These are phyloP conservation scores for Eristalis tenax DNA, from an alignment of 2,888 invertebrate genomes.

Conservation along the genomic window DNA sequence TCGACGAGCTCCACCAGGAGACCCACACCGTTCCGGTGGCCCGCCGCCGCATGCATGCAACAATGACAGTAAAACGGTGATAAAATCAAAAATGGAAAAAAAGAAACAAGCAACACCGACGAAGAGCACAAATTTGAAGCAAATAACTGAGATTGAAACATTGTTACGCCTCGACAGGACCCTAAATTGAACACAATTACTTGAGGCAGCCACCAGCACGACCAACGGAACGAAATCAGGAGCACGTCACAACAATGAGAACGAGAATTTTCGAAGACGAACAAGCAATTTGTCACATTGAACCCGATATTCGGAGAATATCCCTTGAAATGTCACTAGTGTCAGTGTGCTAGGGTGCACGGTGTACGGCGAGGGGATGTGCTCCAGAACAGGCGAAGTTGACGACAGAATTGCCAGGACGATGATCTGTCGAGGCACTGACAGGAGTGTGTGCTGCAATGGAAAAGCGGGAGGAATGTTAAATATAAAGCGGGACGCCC, in stretches of 20 bases:
- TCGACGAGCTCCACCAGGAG: not conserved
- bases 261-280: conserved; percentile 50
- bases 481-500: conserved; percentile 24
- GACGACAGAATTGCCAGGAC: conserved; percentile 36
- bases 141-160: conserved; percentile 1
- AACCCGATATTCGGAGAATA: conserved; percentile 59
- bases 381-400: conserved; percentile 23
- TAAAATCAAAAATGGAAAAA: not conserved
- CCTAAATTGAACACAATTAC: conserved; percentile 53
- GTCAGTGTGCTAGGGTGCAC: not conserved
- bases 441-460: conserved; percentile 16
- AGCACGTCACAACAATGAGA: conserved; percentile 43
- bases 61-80: not conserved
- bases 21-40: not conserved
- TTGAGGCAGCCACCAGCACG: conserved; percentile 4
- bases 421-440: conserved; percentile 28
- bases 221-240: not conserved
- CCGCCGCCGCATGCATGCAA: not conserved
- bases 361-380: not conserved
- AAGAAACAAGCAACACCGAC: not conserved
- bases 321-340: conserved; percentile 23
- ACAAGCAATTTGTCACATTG: conserved; percentile 60
- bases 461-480: conserved; percentile 33
- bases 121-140: not conserved
- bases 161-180: conserved; percentile 16